A percentile compares a stretch with the other conserved stretches of the same genome.
These are phyloP conservation scores for Halocynthia aurantium DNA, from an alignment of 23 tunicate species.

Conservation along the genomic window DNA sequence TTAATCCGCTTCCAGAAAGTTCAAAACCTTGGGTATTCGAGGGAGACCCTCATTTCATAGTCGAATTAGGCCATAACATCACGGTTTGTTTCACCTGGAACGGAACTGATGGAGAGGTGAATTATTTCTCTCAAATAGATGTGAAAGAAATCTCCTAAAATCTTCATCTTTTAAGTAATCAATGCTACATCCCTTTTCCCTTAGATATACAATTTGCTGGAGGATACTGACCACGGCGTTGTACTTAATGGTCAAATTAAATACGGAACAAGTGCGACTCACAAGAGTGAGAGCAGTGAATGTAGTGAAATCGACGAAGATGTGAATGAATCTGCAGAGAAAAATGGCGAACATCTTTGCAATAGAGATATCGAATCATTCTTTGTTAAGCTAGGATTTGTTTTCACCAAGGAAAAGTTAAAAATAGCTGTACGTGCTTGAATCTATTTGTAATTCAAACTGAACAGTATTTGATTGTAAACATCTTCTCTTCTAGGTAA, in stretches of 20 bases:
- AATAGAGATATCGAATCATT: conserved; percentile 1
- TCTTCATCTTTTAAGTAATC: background rate
- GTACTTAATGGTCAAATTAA: conserved; percentile 20
- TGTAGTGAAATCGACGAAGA: background rate
- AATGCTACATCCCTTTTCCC: background rate
- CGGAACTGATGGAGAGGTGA: conserved; percentile 29
- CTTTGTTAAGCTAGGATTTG: conserved; percentile 22
- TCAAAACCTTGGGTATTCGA: conserved; percentile 5
- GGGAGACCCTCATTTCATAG: conserved; percentile 47
- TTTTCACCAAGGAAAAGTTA: conserved; percentile 13
- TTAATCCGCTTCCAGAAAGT: background rate
- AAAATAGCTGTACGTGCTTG: conserved; percentile 15
- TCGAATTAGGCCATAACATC: conserved; percentile 10
- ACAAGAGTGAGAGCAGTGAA: background rate
- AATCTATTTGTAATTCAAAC: background rate
- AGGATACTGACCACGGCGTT: conserved; percentile 12
- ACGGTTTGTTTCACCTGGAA: conserved; percentile 42
- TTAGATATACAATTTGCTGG: conserved; percentile 33
- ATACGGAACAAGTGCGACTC: conserved; percentile 13
- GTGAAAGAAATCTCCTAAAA: background rate
- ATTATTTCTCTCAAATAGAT: background rate
- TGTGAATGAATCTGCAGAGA: background rate
- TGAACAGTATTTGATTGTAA: background rate
- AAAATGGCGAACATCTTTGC: background rate
- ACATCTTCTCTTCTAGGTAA: conserved; percentile 13